phyloP scores from a whole-genome alignment of 2,888 invertebrate species.

The Dryomyza anilis region DNA sequence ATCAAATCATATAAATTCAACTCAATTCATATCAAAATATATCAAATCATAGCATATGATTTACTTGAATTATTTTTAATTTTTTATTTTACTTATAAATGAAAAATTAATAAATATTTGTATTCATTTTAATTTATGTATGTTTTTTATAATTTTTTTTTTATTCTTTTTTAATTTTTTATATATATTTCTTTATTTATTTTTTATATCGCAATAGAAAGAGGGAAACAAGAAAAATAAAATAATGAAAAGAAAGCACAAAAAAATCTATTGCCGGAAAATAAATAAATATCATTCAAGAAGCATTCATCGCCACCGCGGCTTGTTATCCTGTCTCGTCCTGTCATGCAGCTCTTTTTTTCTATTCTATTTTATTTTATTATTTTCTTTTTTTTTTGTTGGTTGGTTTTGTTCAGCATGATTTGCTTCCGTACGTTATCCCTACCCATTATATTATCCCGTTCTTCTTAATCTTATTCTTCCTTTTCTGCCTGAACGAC shows the following conservation, averaged over 20 bases:
- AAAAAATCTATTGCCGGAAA: slow-evolving; percentile 1
- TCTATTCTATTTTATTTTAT: no score
- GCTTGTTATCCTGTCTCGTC: background rate
- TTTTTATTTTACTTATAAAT: background rate
- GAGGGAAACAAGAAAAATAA: no score
- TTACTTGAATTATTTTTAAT: background rate
- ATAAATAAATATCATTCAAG: slow-evolving; percentile 14
- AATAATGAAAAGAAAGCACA: background rate
- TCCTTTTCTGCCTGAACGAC: background rate
- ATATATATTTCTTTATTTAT: background rate
- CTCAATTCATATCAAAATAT: no score
- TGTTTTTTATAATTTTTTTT: background rate
- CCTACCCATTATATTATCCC: no score
- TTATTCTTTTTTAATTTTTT: background rate
- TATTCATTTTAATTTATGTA: background rate
- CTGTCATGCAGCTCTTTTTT: no score
- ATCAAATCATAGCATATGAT: no score
- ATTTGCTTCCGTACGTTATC: background rate
- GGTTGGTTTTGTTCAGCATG: no score
- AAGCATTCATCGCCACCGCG: slow-evolving; percentile 10
- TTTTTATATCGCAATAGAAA: no score
- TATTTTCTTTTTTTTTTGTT: no score
- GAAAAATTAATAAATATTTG: background rate
- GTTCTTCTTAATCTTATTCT: background rate
- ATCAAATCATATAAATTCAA: no score